Base-by-base conservation (phyloP, 2,888 invertebrate genomes). In the Ophion slaviceki region DNA sequence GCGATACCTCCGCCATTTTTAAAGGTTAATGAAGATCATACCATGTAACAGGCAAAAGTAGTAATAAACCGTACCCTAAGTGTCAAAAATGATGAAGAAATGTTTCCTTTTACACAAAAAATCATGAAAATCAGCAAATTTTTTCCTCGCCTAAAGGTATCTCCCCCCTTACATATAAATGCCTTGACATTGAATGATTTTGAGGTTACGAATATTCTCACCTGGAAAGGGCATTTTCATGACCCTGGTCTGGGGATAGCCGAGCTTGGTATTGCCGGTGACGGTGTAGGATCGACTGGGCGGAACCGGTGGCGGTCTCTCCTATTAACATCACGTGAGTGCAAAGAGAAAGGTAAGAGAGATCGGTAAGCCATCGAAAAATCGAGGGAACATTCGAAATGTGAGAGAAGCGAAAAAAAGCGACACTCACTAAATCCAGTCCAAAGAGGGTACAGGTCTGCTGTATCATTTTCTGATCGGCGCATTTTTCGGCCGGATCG, bases 371-470 rank as follows among this genome's bases (percentile, higher is more conserved):
- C 17, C 17, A 17, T 6, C 40, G 14, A 14, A 14, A 53, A 2
- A 53, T 53, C 53, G 53, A 17, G 17, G 17, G 2, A 14, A 53
- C 14, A 2, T 68, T 7, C 40, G 20, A 1, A n/a, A 67, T 45
- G 11, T 45, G 2, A 53, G 53, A 14, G 4, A 17, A 53, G 4
- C 53, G 0, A 14, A 17, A 53, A 5, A 53, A 17, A 53, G 5
- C 32, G 17, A 14, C 11, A 17, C 95, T 95, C 93, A 97, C 97
- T 95, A 98, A 95, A 94, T 98, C 98, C 82, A 98, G 95, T 11
- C 98, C 98, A 93, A 98, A 98, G 71, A 98, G 95, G 86, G 97
- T 97, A 94, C 98, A 98, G 36, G 98, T 98, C 92, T 98, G 97
- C 93, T 98, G 98, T 89, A 98, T 98, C 92, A 97, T 97, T 94